Base-by-base conservation (phyloP, 2,797 vertebrate species). In the Rhinoraja longicauda region DNA sequence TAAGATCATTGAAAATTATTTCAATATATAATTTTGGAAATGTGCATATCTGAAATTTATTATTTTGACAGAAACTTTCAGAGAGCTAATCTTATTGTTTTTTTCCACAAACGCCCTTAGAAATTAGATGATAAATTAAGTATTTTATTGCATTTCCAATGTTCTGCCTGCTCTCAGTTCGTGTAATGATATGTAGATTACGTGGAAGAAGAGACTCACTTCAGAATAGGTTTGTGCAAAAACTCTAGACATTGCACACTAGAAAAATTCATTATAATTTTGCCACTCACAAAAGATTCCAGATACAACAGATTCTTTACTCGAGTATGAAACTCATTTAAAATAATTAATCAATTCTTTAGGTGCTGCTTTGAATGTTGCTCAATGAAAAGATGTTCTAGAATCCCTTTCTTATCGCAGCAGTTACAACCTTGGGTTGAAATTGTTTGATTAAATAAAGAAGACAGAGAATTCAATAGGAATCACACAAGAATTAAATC, bases 151-250 rank as follows among this genome's bases (percentile, higher is more conserved):
- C 90, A 70, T 92, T 92, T 92, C 70, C 39, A 91, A 91, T 91
- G 73, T 92, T 92, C 90, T 75, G 39, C 70, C 26, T 92, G 90
- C 67, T 39, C 36, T 36, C 90, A 53, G 90, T 72, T 92, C 45
- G 21, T 92, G 73, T 92, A 92, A 92, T 92, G 90, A 92, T 92
- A 92, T 92, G 90, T 67, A 91, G 70, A 92, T 92, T 92, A 92
- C 73, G 92, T 72, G 72, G 15, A 92, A 73, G 90, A 70, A 73
- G 67, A 73, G 67, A 36, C 15, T 19, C 9, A n/a, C 17, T 19
- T 70, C 21, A 57, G 67, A 92, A 92, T 75, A 70, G 70, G 64
- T 73, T 73, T 75, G 32, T 92, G 36, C 90, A 73, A 73, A 70
- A 92, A 39, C 21, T 73, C 24, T 15, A 92, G 67, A 92, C 32